Conservation (phyloP, 2,797 vertebrate species). For the Paguma larvata region DNA sequence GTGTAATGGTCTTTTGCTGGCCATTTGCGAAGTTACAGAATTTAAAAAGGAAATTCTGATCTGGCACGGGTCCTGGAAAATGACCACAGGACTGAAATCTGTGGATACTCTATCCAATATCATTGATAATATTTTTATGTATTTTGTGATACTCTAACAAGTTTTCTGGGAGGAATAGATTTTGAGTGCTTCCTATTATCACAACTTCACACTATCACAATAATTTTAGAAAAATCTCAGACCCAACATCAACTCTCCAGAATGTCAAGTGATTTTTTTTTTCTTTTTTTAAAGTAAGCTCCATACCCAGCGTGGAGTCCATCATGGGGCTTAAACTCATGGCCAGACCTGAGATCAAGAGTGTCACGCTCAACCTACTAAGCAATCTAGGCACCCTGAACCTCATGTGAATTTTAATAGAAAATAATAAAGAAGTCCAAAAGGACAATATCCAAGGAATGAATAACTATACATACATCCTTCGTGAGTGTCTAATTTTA, state of each 20-base stretch:
- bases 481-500: not conserved
- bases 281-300: not conserved
- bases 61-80: not conserved
- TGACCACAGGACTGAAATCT: not conserved
- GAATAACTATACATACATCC: not conserved
- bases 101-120: not conserved
- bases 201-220: not conserved
- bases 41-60: not conserved
- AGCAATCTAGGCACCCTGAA: too few relatives aligned
- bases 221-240: not conserved
- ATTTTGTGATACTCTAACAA: not conserved
- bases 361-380: too few relatives aligned
- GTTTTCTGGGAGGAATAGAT: fast-evolving
- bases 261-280: not conserved
- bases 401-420: not conserved
- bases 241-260: not conserved
- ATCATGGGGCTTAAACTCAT: too few relatives aligned
- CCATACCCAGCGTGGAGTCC: too few relatives aligned
- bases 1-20: not conserved
- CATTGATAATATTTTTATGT: not conserved
- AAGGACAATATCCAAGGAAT: not conserved
- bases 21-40: not conserved
- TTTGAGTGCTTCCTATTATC: not conserved
- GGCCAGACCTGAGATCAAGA: too few relatives aligned
- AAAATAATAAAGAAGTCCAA: not conserved